These are phyloP conservation scores for Octodonta nipae DNA, from an alignment of 2,888 invertebrate species.

Conservation along the genomic window DNA sequence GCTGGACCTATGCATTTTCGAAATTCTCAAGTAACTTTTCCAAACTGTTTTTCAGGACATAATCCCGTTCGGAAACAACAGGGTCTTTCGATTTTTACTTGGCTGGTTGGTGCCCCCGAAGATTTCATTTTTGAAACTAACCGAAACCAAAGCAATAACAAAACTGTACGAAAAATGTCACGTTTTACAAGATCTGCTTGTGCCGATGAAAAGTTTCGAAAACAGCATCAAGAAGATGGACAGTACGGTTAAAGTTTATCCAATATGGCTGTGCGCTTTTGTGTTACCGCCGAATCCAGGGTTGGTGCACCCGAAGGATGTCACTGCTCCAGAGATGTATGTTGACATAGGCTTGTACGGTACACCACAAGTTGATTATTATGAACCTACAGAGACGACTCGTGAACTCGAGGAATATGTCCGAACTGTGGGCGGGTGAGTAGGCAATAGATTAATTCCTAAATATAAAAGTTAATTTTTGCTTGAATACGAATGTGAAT, in stretches of 20 bases:
- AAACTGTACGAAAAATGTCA: constrained; percentile 63
- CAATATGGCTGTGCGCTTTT: constrained; percentile 74
- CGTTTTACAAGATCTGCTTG: constrained; percentile 69
- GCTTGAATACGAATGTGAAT: too few relatives aligned
- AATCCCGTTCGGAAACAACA: constrained; percentile 67
- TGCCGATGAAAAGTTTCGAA: constrained; percentile 51
- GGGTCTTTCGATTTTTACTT: constrained; percentile 54
- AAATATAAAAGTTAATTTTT: too few relatives aligned
- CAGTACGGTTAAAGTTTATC: constrained; percentile 52
- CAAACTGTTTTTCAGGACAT: constrained; percentile 49
- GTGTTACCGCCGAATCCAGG: constrained; percentile 55
- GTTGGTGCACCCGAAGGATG: constrained; percentile 45
- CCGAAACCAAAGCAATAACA: constrained; percentile 55
- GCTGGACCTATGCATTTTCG: background rate
- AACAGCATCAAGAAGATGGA: constrained; percentile 52
- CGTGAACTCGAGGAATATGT: constrained; percentile 59
- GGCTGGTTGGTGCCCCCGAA: constrained; percentile 79
- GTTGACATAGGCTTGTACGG: constrained; percentile 76
- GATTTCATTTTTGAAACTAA: constrained; percentile 64
- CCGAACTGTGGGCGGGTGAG: constrained; percentile 46
- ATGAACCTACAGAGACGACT: constrained; percentile 50
- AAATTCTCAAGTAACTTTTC: background rate
- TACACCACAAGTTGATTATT: constrained; percentile 49
- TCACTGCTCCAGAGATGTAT: constrained; percentile 38
- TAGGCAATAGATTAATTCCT: too few relatives aligned